Conservation (phyloP, 2,888 invertebrate genomes). For the Aethes cnicana region DNA sequence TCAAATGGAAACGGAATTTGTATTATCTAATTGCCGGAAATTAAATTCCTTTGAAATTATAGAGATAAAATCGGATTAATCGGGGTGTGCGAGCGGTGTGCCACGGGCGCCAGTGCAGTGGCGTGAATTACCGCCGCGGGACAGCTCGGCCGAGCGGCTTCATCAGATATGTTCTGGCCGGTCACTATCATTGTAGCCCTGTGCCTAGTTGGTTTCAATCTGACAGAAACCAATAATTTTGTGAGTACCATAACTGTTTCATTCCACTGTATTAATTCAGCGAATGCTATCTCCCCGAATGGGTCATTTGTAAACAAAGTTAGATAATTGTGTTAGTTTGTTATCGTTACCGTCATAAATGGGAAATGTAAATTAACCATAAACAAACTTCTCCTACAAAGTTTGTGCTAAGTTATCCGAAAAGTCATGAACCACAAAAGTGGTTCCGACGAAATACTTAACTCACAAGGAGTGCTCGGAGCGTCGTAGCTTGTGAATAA, state of each 20-base stretch:
- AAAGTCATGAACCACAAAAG: constrained; percentile 15
- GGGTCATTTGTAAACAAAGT: constrained; percentile 3
- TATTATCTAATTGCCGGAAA: constrained; percentile 47
- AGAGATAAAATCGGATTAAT: constrained; percentile 1
- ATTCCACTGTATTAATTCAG: constrained; percentile 9
- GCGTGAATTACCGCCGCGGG: not conserved
- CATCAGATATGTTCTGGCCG: constrained; percentile 33
- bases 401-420: constrained; percentile 12
- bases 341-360: constrained; percentile 14
- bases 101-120: not conserved
- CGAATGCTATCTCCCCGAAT: constrained; percentile 17
- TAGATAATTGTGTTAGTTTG: constrained; percentile 6
- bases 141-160: constrained; percentile 1
- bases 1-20: not conserved
- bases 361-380: constrained; percentile 19
- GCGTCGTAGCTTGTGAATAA: constrained; percentile 8
- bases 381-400: constrained; percentile 14
- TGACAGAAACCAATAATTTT: constrained; percentile 38
- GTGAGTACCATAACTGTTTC: constrained; percentile 25
- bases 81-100: not conserved
- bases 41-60: constrained; percentile 41
- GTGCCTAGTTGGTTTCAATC: constrained; percentile 38
- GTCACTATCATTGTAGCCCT: constrained; percentile 38
- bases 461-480: constrained; percentile 11
- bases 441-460: constrained; percentile 13